A percentile compares a stretch with the other conserved stretches of the same genome.
phyloP scores from a whole-genome alignment of 1,140 invertebrate genomes.

The Drosophila lacertosa region DNA sequence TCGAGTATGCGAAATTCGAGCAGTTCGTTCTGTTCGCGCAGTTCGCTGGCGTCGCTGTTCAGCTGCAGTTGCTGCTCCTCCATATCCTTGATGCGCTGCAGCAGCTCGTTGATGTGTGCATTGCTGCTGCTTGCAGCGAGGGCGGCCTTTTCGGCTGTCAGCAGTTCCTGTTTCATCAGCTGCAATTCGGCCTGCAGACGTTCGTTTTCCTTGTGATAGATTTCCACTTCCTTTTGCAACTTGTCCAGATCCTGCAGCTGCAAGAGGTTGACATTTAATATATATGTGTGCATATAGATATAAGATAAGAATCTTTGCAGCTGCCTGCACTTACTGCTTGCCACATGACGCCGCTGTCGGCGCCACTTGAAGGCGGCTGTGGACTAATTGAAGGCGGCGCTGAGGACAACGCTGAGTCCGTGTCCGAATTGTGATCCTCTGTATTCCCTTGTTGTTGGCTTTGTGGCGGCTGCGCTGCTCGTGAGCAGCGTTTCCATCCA shows the following conservation, averaged over 20 bases:
- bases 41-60: constrained; percentile 83
- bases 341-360: constrained; percentile 81
- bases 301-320: background rate
- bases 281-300: background rate
- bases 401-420: constrained; percentile 83
- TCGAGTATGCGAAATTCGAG: constrained; percentile 86
- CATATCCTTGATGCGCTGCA: constrained; percentile 72
- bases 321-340: constrained; percentile 73
- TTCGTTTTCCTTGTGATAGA: constrained; percentile 78
- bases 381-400: constrained; percentile 83
- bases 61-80: constrained; percentile 84
- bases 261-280: constrained; percentile 12
- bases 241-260: constrained; percentile 82
- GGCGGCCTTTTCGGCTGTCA: constrained; percentile 65
- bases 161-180: constrained; percentile 79
- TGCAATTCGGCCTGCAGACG: constrained; percentile 68
- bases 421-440: constrained; percentile 77
- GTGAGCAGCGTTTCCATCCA: constrained; percentile 64
- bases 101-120: constrained; percentile 63
- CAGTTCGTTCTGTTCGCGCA: constrained; percentile 85
- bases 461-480: constrained; percentile 52
- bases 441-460: constrained; percentile 33
- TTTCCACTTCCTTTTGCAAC: constrained; percentile 80
- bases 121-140: constrained; percentile 55
- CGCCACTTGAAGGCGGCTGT: constrained; percentile 76